phyloP scores from a whole-genome alignment of 2,797 vertebrate genomes.

The Sebastes cheni region DNA sequence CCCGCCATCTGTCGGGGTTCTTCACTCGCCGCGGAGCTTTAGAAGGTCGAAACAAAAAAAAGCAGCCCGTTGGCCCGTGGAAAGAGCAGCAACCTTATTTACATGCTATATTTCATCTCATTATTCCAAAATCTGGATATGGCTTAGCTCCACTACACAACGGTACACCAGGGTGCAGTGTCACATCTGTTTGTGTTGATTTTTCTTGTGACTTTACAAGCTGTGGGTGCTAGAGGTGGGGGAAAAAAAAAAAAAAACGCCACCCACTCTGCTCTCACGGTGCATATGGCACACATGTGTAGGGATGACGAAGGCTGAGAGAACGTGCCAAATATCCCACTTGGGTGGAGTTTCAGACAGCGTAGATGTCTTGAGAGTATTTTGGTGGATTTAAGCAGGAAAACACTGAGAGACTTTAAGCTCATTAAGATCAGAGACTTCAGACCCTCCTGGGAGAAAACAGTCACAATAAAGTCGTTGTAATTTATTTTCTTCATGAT shows the following conservation, averaged over 20 bases:
- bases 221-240: constrained; percentile 22
- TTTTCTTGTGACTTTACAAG: constrained; percentile 53
- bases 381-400: constrained; percentile 30
- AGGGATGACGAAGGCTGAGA: background rate
- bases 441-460: constrained; percentile 12
- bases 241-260: background rate
- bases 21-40: constrained; percentile 4
- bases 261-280: background rate
- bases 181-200: constrained; percentile 51
- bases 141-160: constrained; percentile 11
- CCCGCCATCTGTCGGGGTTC: constrained; percentile 47
- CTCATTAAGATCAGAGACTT: constrained; percentile 46
- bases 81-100: constrained; percentile 31
- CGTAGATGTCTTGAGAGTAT: background rate
- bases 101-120: constrained; percentile 48
- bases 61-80: constrained; percentile 23
- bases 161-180: constrained; percentile 16
- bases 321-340: background rate
- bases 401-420: constrained; percentile 24
- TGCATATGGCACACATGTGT: background rate
- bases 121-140: constrained; percentile 33
- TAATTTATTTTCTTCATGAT: background rate
- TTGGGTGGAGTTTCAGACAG: background rate
- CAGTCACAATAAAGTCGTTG: constrained; percentile 14
- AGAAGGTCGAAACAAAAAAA: constrained; percentile 38